Base-by-base conservation (phyloP, 2,888 invertebrate genomes). In the Ptychoptera contaminata region DNA sequence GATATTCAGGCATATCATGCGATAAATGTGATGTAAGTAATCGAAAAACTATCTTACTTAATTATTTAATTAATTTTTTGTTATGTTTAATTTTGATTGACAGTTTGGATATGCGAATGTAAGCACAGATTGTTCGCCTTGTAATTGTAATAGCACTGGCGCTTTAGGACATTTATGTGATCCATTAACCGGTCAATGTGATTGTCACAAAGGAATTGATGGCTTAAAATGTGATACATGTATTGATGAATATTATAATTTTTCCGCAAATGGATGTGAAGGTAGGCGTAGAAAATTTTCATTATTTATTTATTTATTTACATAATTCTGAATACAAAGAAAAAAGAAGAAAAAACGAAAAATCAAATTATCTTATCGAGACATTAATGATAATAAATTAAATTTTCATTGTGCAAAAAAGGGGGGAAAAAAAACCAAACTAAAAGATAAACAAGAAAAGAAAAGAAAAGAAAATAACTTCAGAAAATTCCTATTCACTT, bases 151-250 rank as follows among this genome's bases (percentile, higher is more conserved):
- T 51, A 51, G 63, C 1, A 60, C 70, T 47, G 90, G 86, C 16
- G 76, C 92, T 0, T 58, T 65, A 32, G 72, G 71, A 45, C 63
- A 65, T n/a, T 60, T 72, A 16, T 96, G 96, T 67, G 80, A 87
- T 62, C 65, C 77, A 0, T 64, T 67, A 38, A 75, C 74, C n/a
- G 93, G 93, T 8, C 75, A 76, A 49, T 92, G 92, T 67, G 68
- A 71, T 35, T 92, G 88, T 66, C 77, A 77, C 37, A 62, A 72
- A 1, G 87, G 88, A 48, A 84, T 87, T 2, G 76, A 79, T 50
- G 86, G 90, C 43, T 73, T 80, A 47, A 76, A 73, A 54, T 90
- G 90, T 58, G 79, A 80, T 56, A 67, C 65, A 43, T 88, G 88
- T 56, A 71, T 77, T 45, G 71, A 76, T 44, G 73, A 77, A 39